phyloP scores from a whole-genome alignment of 2,888 invertebrate species.

The Tetramorium bicarinatum region DNA sequence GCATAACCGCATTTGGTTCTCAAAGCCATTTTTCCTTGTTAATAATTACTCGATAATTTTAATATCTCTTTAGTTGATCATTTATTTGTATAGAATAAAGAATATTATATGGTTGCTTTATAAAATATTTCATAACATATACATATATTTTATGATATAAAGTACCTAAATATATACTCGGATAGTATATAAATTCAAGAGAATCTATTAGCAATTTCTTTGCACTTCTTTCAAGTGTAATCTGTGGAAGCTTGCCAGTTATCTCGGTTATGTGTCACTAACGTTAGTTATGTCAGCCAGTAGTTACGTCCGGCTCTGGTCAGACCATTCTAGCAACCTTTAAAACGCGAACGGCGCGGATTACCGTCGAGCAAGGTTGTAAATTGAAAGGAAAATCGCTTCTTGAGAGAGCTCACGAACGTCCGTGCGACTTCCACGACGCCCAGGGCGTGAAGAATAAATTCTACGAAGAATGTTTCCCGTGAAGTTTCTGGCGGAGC shows the following conservation, averaged over 20 bases:
- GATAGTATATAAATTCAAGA: background rate
- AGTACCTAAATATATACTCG: background rate
- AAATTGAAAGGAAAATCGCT: slow-evolving; percentile 70
- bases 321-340: slow-evolving; percentile 32
- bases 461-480: slow-evolving; percentile 22
- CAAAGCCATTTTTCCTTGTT: no score
- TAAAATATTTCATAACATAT: background rate
- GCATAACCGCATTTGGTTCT: no score
- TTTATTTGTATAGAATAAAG: background rate
- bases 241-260: background rate
- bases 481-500: slow-evolving; percentile 13
- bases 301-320: slow-evolving; percentile 1
- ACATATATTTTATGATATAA: background rate
- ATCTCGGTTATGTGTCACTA: slow-evolving; percentile 11
- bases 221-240: background rate
- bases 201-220: background rate
- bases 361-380: slow-evolving; percentile 45
- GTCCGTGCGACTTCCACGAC: background rate
- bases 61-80: no score
- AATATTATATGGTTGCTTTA: background rate
- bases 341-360: slow-evolving; percentile 48
- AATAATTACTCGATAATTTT: no score
- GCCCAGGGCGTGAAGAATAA: slow-evolving; percentile 29
- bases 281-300: background rate
- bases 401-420: slow-evolving; percentile 35